Percentiles rank a stretch among this genome's conserved stretches.
Evolutionary conservation across 2,797 vertebrate species (phyloP).

Genomic region (Liparis tanakae): DNA sequence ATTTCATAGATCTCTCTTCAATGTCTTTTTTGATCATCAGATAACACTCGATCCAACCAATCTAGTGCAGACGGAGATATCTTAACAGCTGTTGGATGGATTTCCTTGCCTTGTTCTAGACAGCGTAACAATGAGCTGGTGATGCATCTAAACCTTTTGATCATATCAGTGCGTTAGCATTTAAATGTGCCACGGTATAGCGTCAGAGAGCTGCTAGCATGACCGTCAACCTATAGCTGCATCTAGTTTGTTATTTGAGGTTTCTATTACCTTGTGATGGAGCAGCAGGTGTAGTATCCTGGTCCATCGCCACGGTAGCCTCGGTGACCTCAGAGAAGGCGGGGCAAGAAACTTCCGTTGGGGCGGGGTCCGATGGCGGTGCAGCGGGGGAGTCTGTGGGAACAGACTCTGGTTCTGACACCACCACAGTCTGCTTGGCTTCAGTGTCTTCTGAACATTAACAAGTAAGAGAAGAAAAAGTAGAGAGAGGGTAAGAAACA

Average conservation of each 20-base stretch:
- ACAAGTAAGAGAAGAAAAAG: not conserved
- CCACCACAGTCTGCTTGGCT: constrained; percentile 23
- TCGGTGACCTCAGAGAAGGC: constrained; percentile 26
- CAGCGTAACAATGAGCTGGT: not conserved
- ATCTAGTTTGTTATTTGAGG: not conserved
- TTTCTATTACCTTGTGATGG: constrained; percentile 53
- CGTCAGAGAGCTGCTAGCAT: not conserved
- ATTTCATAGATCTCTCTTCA: not conserved
- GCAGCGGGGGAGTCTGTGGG: constrained; percentile 5
- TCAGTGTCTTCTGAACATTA: not conserved
- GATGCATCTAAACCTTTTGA: not conserved
- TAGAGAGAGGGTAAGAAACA: constrained; percentile 2
- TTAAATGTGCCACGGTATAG: not conserved
- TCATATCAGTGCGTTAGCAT: not conserved
- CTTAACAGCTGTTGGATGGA: not conserved
- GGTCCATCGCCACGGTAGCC: not conserved
- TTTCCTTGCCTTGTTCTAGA: not conserved
- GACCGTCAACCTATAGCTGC: not conserved
- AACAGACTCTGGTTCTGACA: constrained; percentile 45
- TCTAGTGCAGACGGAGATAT: not conserved
- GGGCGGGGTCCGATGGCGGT: not conserved
- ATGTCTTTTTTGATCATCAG: not conserved
- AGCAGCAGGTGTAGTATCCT: constrained; percentile 29
- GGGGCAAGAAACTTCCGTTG: not conserved
- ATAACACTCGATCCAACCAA: not conserved